Evolutionary conservation across 2,797 vertebrate species (phyloP).

Genomic region (Anguilla pacifica): DNA sequence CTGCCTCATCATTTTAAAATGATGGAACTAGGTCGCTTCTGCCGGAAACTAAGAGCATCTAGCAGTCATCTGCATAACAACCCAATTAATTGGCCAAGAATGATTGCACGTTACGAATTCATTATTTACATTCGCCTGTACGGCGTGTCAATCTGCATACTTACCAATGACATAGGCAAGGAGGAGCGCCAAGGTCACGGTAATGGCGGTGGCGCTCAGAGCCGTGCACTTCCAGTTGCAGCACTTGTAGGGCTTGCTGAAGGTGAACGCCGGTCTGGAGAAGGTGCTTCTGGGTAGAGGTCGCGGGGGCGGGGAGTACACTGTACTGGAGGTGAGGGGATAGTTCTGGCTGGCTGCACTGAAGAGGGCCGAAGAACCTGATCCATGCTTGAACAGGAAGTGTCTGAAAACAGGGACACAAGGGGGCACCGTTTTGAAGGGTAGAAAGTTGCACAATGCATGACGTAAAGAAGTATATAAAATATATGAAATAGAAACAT

Average conservation of each 20-base stretch:
- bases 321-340: constrained; percentile 91
- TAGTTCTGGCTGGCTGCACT: constrained; percentile 92
- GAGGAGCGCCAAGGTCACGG: constrained; percentile 86
- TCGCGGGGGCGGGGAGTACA: constrained; percentile 92
- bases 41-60: constrained; percentile 70
- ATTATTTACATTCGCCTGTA: not conserved
- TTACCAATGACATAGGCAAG: constrained; percentile 95
- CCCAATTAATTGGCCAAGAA: constrained; percentile 75
- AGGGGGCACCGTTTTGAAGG: not conserved
- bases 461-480: not conserved
- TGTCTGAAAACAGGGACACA: constrained; percentile 74
- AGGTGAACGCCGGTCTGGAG: constrained; percentile 91
- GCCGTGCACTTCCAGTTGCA: constrained; percentile 98
- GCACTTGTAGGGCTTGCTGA: constrained; percentile 94
- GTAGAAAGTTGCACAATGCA: not conserved
- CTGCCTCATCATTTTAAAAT: not conserved
- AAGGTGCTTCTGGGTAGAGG: constrained; percentile 92
- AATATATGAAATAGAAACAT: not conserved
- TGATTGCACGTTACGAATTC: constrained; percentile 67
- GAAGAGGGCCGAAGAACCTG: constrained; percentile 91
- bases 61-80: constrained; percentile 68
- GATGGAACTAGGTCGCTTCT: constrained; percentile 73
- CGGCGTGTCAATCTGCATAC: constrained; percentile 44
- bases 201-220: constrained; percentile 88
- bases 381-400: constrained; percentile 95